Base-by-base conservation (phyloP, 2,797 vertebrate genomes). In the Lutjanus campechanus region DNA sequence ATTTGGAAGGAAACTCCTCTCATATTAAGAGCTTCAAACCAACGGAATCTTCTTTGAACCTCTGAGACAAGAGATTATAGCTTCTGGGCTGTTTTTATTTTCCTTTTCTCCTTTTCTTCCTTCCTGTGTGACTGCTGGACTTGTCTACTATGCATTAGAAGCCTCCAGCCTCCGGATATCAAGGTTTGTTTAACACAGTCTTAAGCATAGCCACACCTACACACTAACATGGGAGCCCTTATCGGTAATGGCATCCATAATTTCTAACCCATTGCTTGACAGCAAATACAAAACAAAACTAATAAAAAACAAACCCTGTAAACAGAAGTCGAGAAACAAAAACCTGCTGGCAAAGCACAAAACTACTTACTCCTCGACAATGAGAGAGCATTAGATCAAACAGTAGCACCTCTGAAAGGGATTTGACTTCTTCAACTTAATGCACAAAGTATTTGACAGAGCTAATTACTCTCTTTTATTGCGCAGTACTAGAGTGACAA, bases 31-130 rank as follows among this genome's bases (percentile, higher is more conserved):
- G 61, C 77, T 75, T 87, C 51, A 81, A 72, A 77, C 59, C 41
- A 47, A 69, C 22, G 62, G n/a, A 63, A 72, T 60, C 49, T 9
- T 66, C 65, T 84, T 80, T 75, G 79, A 80, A 82, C 50, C 62
- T 59, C 59, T 41, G 3, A 59, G 46, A 74, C 40, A 55, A 19
- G 20, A 73, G 17, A 15, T 50, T 69, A 59, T 50, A 13, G 47
- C 65, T 69, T 70, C 56, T 49, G 56, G 50, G 53, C 20, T 29
- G 8, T 20, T 73, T 80, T 55, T 8, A 53, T 40, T 9, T 19
- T 62, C 10, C 53, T 74, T 29, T 36, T 25, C 25, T 25, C 25
- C 25, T 25, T 25, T 25, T 25, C 25, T 25, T 25, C 25, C 25
- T 25, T 25, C 25, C 25, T 25, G 25, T 55, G 53, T 40, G 41